Evolutionary conservation across 2,888 invertebrate genomes (phyloP).

Genomic region (Mantis religiosa): DNA sequence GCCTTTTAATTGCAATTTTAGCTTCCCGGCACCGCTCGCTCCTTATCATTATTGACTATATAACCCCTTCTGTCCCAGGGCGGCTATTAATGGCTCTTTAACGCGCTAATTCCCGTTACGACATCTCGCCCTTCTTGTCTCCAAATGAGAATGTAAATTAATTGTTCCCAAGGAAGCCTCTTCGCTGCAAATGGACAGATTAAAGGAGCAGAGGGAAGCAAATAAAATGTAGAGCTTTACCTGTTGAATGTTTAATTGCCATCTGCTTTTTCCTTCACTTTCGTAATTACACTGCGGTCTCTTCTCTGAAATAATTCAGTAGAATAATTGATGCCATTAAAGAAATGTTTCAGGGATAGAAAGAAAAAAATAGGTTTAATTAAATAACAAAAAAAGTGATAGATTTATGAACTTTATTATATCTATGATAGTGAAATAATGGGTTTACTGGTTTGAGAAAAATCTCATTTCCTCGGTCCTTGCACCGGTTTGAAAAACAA

Average conservation of each 20-base stretch:
- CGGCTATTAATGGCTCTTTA: neutral
- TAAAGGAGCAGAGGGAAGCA: neutral
- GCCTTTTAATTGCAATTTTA: conserved; percentile 22
- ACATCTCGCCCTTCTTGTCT: neutral
- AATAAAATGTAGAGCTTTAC: neutral
- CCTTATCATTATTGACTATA: neutral
- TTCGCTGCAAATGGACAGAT: neutral
- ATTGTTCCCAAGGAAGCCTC: neutral
- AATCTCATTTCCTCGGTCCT: no score
- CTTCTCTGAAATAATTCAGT: no score
- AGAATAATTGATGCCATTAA: no score
- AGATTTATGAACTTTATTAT: no score
- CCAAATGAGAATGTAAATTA: neutral
- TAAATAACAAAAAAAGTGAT: no score
- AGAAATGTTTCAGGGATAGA: no score
- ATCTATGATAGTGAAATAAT: no score
- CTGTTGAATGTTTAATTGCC: neutral
- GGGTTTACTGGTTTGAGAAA: no score
- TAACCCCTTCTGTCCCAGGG: neutral
- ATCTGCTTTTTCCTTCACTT: neutral
- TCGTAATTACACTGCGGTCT: no score
- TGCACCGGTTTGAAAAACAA: no score
- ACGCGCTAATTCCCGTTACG: neutral
- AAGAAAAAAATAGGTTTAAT: no score
- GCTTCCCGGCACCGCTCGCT: neutral